These are phyloP conservation scores for Zaprionus africanus DNA, from an alignment of 1,140 invertebrate genomes.

Conservation along the genomic window DNA sequence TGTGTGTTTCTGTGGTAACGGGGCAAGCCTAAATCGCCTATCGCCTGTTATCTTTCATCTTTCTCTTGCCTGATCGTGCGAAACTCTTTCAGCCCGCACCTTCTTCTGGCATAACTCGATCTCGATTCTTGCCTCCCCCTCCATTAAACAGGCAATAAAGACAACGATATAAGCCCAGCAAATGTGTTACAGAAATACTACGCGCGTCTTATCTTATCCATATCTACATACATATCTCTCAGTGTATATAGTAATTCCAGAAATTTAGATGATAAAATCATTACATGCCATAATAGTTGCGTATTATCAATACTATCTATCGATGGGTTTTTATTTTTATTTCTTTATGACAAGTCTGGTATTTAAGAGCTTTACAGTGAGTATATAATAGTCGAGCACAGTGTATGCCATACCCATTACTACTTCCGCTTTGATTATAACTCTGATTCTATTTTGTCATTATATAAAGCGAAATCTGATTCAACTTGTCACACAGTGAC, in stretches of 20 bases:
- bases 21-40: constrained; percentile 28
- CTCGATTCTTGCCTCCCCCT: constrained; percentile 1
- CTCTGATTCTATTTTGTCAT: background rate
- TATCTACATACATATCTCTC: background rate
- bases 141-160: constrained; percentile 17
- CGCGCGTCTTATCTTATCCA: constrained; percentile 5
- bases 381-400: background rate
- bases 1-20: constrained; percentile 31
- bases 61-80: constrained; percentile 33
- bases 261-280: constrained; percentile 2
- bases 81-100: constrained; percentile 7
- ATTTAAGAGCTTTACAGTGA: background rate
- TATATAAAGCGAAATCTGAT: background rate
- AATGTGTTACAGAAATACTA: background rate
- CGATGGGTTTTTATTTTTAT: background rate
- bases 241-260: background rate
- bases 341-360: background rate
- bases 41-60: constrained; percentile 44
- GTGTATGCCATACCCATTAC: background rate
- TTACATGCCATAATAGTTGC: constrained; percentile 9
- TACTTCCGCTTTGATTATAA: background rate
- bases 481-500: background rate
- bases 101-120: background rate
- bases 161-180: background rate
- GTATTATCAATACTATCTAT: constrained; percentile 2